Percentiles rank a stretch among this genome's conserved stretches.
Evolutionary conservation across 2,888 invertebrate species (phyloP).

Genomic region (Iphiclides podalirius): DNA sequence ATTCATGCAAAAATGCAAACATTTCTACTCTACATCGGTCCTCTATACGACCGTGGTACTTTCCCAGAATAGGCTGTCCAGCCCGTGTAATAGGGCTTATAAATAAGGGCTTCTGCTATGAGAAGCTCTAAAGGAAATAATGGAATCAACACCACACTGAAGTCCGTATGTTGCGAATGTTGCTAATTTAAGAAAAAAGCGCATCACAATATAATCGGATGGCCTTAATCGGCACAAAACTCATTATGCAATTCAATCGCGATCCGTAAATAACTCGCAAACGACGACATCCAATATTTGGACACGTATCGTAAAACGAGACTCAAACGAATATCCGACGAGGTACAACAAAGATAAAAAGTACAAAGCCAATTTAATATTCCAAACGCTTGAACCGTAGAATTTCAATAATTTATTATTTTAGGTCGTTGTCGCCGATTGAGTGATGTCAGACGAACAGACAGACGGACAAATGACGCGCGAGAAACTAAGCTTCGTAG

Average conservation of each 20-base stretch:
- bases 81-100: too few relatives aligned
- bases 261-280: constrained; percentile 18
- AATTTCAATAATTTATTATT: constrained; percentile 64
- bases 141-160: too few relatives aligned
- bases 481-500: too few relatives aligned
- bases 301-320: constrained; percentile 31
- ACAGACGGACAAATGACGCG: constrained; percentile 52
- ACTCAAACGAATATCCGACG: constrained; percentile 26
- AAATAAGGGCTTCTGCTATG: too few relatives aligned
- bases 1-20: too few relatives aligned
- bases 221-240: constrained; percentile 9
- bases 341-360: constrained; percentile 20
- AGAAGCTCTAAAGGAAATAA: too few relatives aligned
- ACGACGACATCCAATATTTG: constrained; percentile 29
- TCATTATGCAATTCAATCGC: constrained; percentile 23
- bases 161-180: too few relatives aligned
- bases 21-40: too few relatives aligned
- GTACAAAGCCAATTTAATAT: constrained; percentile 27
- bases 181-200: not conserved
- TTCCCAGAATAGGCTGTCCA: too few relatives aligned
- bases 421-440: constrained; percentile 66
- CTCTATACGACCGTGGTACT: too few relatives aligned
- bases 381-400: constrained; percentile 40
- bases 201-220: not conserved
- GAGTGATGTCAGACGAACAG: constrained; percentile 67